phyloP scores from a whole-genome alignment of 2,797 vertebrate genomes.

The Scarus forsteni region DNA sequence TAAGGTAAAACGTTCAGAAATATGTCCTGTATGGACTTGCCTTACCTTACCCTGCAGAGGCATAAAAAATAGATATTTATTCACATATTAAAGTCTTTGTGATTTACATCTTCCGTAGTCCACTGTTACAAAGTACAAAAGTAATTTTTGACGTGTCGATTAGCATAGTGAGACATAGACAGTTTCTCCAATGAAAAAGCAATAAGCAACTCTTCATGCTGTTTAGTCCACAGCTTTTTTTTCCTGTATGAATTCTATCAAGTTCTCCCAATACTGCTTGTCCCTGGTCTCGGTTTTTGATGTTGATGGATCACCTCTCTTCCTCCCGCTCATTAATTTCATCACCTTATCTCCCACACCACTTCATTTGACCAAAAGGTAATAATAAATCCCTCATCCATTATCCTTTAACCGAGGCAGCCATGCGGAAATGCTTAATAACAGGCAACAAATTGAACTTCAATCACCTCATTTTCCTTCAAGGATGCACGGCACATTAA shows the following conservation, averaged over 20 bases:
- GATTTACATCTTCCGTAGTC: constrained; percentile 3
- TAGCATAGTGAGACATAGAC: neutral
- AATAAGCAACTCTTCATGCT: constrained; percentile 57
- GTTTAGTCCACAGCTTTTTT: constrained; percentile 73
- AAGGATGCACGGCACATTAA: constrained; percentile 87
- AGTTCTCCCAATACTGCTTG: constrained; percentile 82
- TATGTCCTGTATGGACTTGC: no score
- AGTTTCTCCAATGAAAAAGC: constrained; percentile 54
- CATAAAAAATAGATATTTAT: neutral
- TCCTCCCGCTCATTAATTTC: constrained; percentile 99
- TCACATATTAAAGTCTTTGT: neutral
- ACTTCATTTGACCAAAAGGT: constrained; percentile 99
- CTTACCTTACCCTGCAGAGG: no score
- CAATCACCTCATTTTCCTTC: constrained; percentile 96
- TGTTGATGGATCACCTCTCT: constrained; percentile 97
- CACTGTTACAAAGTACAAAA: constrained; percentile 19
- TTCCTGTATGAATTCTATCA: constrained; percentile 79
- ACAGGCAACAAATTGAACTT: constrained; percentile 99
- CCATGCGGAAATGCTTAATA: constrained; percentile 99
- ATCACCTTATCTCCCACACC: constrained; percentile 99
- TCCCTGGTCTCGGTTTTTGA: constrained; percentile 82
- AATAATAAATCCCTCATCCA: constrained; percentile 99
- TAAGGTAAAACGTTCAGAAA: no score
- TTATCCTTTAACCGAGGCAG: constrained; percentile 98
- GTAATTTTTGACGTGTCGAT: neutral